These are phyloP conservation scores for Drosophila orosa DNA, from an alignment of 1,140 invertebrate genomes.

Conservation along the genomic window DNA sequence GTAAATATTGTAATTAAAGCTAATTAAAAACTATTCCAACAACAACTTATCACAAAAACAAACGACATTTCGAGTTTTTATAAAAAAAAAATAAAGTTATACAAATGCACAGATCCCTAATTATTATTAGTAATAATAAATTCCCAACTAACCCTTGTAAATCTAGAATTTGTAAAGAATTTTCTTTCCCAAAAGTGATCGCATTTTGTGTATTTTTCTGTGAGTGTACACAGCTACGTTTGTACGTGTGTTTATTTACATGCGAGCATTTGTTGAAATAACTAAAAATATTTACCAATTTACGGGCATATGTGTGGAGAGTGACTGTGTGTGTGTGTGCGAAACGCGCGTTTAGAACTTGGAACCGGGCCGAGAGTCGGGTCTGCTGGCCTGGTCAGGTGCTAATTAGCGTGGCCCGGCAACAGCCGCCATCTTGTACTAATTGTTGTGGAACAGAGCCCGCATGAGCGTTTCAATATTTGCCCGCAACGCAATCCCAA, in stretches of 20 bases:
- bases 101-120: background rate
- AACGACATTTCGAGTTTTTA: too few relatives aligned
- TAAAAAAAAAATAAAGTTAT: background rate
- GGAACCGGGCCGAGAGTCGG: slow-evolving; percentile 46
- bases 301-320: slow-evolving; percentile 29
- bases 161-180: background rate
- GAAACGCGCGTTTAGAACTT: slow-evolving; percentile 76
- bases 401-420: slow-evolving; percentile 78
- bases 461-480: slow-evolving; percentile 73
- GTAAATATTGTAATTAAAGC: slow-evolving; percentile 11
- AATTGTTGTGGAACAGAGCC: slow-evolving; percentile 80
- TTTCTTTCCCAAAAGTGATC: too few relatives aligned
- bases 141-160: accelerated
- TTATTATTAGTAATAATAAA: too few relatives aligned
- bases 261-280: slow-evolving; percentile 69
- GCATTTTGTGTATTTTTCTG: background rate
- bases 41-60: background rate
- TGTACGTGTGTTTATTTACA: slow-evolving; percentile 65
- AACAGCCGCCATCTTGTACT: slow-evolving; percentile 82
- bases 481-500: slow-evolving; percentile 51
- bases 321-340: slow-evolving; percentile 36
- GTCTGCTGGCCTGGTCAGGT: slow-evolving; percentile 61
- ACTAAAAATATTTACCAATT: slow-evolving; percentile 76
- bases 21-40: slow-evolving; percentile 3
- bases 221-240: slow-evolving; percentile 4